Percentiles rank a stretch among this genome's conserved stretches.
Conservation (phyloP, 2,797 vertebrate species). For the Sorex maritimensis region DNA sequence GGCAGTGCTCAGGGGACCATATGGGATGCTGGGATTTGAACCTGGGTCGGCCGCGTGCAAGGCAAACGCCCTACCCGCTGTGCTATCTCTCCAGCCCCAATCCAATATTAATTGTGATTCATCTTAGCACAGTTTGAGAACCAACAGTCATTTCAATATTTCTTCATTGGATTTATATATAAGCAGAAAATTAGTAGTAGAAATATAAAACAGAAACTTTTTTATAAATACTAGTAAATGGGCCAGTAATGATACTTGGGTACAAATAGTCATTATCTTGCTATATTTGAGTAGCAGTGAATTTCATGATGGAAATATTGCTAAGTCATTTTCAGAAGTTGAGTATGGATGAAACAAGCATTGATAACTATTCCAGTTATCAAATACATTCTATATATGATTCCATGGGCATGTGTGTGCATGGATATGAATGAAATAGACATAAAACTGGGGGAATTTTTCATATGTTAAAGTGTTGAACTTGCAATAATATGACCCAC, state of each 20-base stretch:
- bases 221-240: not conserved
- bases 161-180: not conserved
- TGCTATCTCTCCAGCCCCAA: too few relatives aligned
- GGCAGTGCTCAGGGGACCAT: too few relatives aligned
- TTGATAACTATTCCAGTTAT: not conserved
- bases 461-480: not conserved
- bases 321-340: not conserved
- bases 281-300: constrained; percentile 35
- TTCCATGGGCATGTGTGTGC: not conserved
- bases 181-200: constrained; percentile 41
- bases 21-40: too few relatives aligned
- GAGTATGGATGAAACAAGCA: not conserved
- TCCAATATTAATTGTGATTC: not conserved
- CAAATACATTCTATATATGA: not conserved
- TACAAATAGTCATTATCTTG: constrained; percentile 16
- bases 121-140: constrained; percentile 15
- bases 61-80: too few relatives aligned
- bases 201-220: not conserved
- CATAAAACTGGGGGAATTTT: not conserved
- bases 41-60: too few relatives aligned
- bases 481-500: not conserved
- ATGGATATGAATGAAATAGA: constrained; percentile 39
- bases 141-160: constrained; percentile 27
- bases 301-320: constrained; percentile 37
- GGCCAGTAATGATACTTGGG: not conserved